phyloP scores from a whole-genome alignment of 2,113 vertebrate genomes.

The Candoia aspera region DNA sequence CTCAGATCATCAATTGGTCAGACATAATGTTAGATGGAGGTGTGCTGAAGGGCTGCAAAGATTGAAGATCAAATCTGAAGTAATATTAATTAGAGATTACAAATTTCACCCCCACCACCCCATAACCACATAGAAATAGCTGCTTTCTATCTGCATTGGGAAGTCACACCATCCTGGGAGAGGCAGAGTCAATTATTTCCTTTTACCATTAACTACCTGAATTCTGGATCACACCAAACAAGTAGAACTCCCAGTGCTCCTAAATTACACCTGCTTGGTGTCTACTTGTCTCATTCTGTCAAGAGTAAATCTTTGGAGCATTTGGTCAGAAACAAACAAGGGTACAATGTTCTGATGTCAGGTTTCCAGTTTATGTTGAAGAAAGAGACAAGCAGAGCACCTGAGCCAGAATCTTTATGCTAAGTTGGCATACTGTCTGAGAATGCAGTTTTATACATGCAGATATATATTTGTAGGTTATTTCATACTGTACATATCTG shows the following conservation, averaged over 20 bases:
- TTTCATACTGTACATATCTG: not conserved
- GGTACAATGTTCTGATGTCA: not conserved
- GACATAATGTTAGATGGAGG: not conserved
- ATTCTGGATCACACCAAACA: not conserved
- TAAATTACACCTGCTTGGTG: not conserved
- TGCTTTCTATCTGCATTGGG: not conserved
- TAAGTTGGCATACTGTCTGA: not conserved
- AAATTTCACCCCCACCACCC: not conserved
- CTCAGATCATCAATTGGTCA: not conserved
- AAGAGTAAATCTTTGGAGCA: not conserved
- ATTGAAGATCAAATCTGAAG: not conserved
- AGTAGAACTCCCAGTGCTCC: not conserved
- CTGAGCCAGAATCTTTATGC: not conserved
- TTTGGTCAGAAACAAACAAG: not conserved
- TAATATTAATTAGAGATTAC: not conserved
- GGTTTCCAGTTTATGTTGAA: too few species aligned
- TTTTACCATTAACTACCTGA: not conserved
- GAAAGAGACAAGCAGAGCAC: too few species aligned
- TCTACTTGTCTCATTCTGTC: not conserved
- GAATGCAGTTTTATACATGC: not conserved
- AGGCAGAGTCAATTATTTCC: not conserved
- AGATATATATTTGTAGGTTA: not conserved
- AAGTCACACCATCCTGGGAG: not conserved
- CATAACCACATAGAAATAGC: not conserved
- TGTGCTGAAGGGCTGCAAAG: not conserved